Evolutionary conservation across 2,888 invertebrate species (phyloP).

Genomic region (Cactoblastis cactorum): DNA sequence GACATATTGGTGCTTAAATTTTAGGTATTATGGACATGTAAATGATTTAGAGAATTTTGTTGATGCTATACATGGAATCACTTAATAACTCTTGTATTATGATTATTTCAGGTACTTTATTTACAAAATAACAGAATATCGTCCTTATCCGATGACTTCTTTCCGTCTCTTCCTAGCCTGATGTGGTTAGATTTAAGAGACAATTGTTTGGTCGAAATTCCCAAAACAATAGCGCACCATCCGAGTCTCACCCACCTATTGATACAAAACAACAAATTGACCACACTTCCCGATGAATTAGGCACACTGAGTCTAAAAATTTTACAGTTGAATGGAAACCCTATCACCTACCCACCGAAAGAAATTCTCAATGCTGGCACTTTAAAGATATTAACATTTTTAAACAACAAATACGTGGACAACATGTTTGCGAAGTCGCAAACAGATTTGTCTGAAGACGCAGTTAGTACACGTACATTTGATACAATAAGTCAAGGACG

Average conservation of each 20-base stretch:
- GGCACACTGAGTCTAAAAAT: constrained; percentile 81
- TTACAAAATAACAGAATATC: constrained; percentile 76
- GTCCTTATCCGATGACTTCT: constrained; percentile 78
- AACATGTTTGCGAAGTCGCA: constrained; percentile 48
- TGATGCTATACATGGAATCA: too few species aligned
- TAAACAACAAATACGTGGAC: constrained; percentile 54
- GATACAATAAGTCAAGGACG: constrained; percentile 33
- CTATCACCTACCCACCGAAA: constrained; percentile 77
- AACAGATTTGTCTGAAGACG: constrained; percentile 46
- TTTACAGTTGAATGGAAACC: constrained; percentile 81
- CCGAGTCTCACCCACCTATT: constrained; percentile 80
- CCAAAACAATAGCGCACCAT: constrained; percentile 79
- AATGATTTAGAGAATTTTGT: too few species aligned
- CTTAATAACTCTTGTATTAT: neutral
- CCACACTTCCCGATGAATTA: constrained; percentile 80
- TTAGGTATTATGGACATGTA: too few species aligned
- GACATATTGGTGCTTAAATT: too few species aligned
- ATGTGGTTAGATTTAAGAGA: constrained; percentile 83
- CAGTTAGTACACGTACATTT: constrained; percentile 25
- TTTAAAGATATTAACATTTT: constrained; percentile 46
- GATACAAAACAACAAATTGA: constrained; percentile 81
- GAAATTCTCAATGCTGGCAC: constrained; percentile 76
- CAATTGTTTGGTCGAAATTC: constrained; percentile 78
- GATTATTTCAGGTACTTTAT: constrained; percentile 57
- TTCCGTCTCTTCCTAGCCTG: constrained; percentile 73